Evolutionary conservation across 2,888 invertebrate species (phyloP).

Genomic region (Epinotia brunnichana): DNA sequence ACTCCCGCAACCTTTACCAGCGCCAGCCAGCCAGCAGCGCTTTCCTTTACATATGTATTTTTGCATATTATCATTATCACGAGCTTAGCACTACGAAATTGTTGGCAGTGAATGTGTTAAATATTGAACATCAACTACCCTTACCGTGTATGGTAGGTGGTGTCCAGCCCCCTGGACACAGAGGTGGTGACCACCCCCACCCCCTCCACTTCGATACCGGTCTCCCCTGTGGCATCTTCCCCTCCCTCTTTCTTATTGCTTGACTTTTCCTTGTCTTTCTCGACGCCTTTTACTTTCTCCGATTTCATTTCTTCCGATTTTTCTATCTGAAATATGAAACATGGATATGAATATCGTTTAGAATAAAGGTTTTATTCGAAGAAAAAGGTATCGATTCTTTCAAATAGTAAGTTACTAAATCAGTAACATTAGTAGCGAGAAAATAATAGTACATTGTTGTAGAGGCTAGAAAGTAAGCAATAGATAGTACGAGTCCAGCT

Average conservation of each 20-base stretch:
- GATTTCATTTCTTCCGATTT: constrained; percentile 73
- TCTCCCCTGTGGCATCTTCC: constrained; percentile 75
- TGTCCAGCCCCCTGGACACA: constrained; percentile 88
- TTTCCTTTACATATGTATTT: no score
- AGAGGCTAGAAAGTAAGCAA: no score
- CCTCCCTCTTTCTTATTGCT: constrained; percentile 73
- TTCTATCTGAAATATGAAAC: constrained; percentile 61
- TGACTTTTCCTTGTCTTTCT: constrained; percentile 76
- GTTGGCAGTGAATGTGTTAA: not conserved
- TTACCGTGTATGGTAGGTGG: constrained; percentile 90
- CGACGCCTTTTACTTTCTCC: constrained; percentile 71
- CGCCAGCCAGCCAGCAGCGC: no score
- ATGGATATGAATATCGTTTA: not conserved
- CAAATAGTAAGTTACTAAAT: no score
- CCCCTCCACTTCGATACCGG: constrained; percentile 88
- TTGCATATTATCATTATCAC: no score
- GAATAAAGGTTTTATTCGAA: no score
- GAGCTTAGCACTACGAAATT: not conserved
- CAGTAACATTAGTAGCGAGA: no score
- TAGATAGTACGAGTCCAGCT: no score
- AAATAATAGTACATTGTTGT: no score
- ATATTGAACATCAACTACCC: constrained; percentile 43
- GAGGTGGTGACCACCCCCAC: constrained; percentile 86
- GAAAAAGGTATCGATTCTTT: no score
- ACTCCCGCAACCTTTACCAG: no score